Base-by-base conservation (phyloP, 2,797 vertebrate species). In the Allobates femoralis region DNA sequence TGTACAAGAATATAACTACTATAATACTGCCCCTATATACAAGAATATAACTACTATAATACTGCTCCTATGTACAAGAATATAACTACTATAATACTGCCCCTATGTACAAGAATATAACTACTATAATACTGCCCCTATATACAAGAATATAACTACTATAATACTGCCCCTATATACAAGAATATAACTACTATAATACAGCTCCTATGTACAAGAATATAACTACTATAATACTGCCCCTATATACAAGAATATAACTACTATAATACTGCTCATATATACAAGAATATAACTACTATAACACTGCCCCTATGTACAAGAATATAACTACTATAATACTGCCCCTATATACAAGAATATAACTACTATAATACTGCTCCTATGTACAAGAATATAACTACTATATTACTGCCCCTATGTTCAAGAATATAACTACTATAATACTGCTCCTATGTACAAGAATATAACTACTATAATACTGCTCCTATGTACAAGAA, bases 351-450 rank as follows among this genome's bases (percentile, higher is more conserved):
- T 64, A 14, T 64, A 64, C 26, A 69, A 69, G 66, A 37, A 69
- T 69, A 69, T 37, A 69, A 69, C 66, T 69, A 69, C 66, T 69
- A 69, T 69, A 69, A 69, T 69, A 69, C 32, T 69, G 66, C 66
- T 11, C 32, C 66, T 69, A 69, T 69, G 30, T 69, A 69, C 66
- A 69, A 37, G 66, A 37, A 37, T 69, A 69, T 69, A 69, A 69
- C 66, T 69, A n/a, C n/a, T n/a, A n/a, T n/a, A n/a, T n/a, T n/a
- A 66, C 64, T 66, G 32, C 26, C 18, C 62, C 62, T 66, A 66
- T 66, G 28, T 66, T 30, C 62, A 66, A 66, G 62, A 66, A 66
- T 66, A 66, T 66, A 66, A 66, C 62, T 66, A 32, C 64, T 67
- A 67, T 67, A 67, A 67, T 67, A 67, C 30, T 67, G 30, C 64